These are phyloP conservation scores for Triops longicaudatus DNA, from an alignment of 1,140 invertebrate genomes.

Conservation along the genomic window DNA sequence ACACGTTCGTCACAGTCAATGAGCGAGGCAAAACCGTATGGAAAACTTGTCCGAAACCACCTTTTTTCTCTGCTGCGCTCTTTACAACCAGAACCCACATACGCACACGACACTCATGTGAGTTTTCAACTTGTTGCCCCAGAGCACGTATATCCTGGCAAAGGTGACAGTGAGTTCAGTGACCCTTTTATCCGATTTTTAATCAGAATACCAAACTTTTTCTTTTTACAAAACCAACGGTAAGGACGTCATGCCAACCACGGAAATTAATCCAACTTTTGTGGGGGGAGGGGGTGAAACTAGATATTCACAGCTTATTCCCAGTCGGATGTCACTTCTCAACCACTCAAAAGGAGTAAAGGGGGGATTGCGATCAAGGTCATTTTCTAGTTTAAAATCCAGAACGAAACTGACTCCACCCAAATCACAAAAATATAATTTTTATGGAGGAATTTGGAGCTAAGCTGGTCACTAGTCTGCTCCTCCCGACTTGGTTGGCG, in stretches of 20 bases:
- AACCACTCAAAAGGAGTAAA: neutral
- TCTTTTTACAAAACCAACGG: neutral
- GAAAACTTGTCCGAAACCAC: neutral
- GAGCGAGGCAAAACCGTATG: neutral
- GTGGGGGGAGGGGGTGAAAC: no score
- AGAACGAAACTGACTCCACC: neutral
- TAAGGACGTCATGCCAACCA: neutral
- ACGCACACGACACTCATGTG: constrained; percentile 1
- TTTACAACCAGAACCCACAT: neutral
- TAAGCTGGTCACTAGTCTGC: neutral
- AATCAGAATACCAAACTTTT: neutral
- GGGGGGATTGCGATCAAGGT: neutral
- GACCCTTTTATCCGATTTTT: neutral
- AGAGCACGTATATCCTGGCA: constrained; percentile 11
- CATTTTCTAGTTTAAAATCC: neutral
- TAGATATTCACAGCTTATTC: neutral
- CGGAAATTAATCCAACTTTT: neutral
- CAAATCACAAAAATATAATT: neutral
- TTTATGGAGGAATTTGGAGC: neutral
- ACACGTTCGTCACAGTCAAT: neutral
- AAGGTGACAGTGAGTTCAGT: neutral
- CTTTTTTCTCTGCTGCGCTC: neutral
- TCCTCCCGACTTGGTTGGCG: neutral
- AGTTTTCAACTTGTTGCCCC: constrained; percentile 9
- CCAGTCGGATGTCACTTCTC: neutral